A percentile compares a stretch with the other conserved stretches of the same genome.
These are phyloP conservation scores for Condylura cristata DNA, from an alignment of 2,113 vertebrate genomes.

Conservation along the genomic window DNA sequence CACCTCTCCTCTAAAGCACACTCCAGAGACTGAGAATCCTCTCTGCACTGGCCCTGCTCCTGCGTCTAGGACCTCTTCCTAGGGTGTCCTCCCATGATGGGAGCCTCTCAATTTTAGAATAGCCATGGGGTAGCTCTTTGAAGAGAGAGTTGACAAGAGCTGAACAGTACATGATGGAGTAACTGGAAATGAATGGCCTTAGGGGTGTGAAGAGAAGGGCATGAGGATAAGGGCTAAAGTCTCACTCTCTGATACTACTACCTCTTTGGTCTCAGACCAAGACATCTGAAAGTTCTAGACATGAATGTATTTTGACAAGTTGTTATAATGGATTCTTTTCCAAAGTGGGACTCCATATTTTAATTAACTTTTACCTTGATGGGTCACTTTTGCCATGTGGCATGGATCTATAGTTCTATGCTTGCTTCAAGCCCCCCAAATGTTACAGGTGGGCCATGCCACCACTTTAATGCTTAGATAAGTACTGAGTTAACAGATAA, in stretches of 20 bases:
- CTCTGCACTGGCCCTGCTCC: neutral
- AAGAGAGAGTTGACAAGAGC: neutral
- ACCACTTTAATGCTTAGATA: neutral
- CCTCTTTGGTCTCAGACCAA: neutral
- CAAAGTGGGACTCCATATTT: neutral
- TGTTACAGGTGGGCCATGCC: neutral
- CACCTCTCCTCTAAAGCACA: neutral
- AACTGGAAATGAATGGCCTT: neutral
- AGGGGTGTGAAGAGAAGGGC: neutral
- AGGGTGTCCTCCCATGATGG: neutral
- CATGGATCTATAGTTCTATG: neutral
- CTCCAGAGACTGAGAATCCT: neutral
- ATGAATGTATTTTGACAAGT: slow-evolving; percentile 2
- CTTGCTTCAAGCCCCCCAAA: neutral
- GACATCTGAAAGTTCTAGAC: neutral
- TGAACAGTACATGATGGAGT: neutral
- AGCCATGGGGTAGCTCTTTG: neutral
- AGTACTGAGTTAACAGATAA: too few species aligned
- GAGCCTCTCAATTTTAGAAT: neutral
- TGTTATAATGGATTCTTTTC: neutral
- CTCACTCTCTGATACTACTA: neutral
- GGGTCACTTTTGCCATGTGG: neutral
- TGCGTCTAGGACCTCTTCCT: neutral
- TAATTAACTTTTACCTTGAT: neutral
- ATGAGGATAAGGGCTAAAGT: neutral